Evolutionary conservation across 2,113 vertebrate species (phyloP), one percentile per base, ranked within the genome.

Genomic region (Epinephelus cyanopodus): DNA sequence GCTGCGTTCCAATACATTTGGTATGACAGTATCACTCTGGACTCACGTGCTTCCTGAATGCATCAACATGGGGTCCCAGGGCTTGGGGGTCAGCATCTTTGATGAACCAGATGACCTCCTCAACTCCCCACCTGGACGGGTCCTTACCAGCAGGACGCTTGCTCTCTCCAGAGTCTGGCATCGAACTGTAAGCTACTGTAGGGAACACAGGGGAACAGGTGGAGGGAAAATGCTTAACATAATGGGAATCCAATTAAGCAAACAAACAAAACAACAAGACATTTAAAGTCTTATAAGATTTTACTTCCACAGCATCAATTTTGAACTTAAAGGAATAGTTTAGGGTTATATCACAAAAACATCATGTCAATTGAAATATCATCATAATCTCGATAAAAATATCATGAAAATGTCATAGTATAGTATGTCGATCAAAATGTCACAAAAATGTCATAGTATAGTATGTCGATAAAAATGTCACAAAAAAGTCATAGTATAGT

Each of bases 31-130:
- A 66, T 23, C 17, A 48, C 27, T 23, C 33, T 18, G 56, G 53
- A 94, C 97, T 78, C 95, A 99, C 98, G 0, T 99, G 98, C 89
- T 98, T 99, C 89, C 97, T 96, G 96, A 99, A 99, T 89, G 99
- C 93, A 19, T 98, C 98, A 75, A 96, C 97, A 0, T 99, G 97
- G 11, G 98, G 98, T 50, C 97, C 98, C 89, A 99, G 94, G n/a
- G 98, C 96, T 2, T 97, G 97, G 6, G 98, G 98, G 86, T 99
- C 98, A 9, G 98, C 97, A 1, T 98, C 97, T 86, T 97, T 98
- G 92, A 99, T 97, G 81, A 99, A 99, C 95, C 96, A 95, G 69
- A 98, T 94, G 73, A 99, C 98, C 0, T 99, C 97, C 61, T 99
- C 98, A 68, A 99, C 97, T 0, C 96, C 96, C 98, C 98, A 99